Base-by-base conservation (phyloP, 2,888 invertebrate genomes). In the Hedya salicella region DNA sequence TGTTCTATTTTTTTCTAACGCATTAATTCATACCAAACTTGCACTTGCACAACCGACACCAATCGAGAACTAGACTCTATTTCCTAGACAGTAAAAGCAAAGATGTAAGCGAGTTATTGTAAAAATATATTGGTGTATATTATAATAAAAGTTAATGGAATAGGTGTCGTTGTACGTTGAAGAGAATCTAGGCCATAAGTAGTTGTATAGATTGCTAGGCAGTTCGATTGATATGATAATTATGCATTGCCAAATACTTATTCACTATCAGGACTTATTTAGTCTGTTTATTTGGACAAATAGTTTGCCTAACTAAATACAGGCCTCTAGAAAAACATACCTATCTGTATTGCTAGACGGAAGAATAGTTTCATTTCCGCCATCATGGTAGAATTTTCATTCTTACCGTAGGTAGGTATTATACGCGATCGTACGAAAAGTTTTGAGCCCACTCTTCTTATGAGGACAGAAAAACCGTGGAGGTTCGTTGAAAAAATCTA, bases 101-200 rank as follows among this genome's bases (percentile, higher is more conserved):
- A 1, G 11, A 16, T 46, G n/a, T 0, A 11, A 5, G 9, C 25
- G 39, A 8, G 16, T 13, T 17, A 9, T 9, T 14, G 50, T 21
- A 46, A 9, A 42, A 9, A 32, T 54, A 42, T 21, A 2, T 66
- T 61, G 14, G 60, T 61, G 54, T 57, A 62, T 61, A 57, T 63
- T 66, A 48, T 61, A 57, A 49, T 56, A 46, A 46, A 65, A 66
- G 30, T 66, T 49, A 70, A 32, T 66, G 71, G 69, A 69, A 71
- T 73, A 69, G 69, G 71, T 77, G 80, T 80, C 78, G 78, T 71
- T 54, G 78, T 40, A 71, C 78, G 69, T 9, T 32, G 67, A 72
- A 71, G 71, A 71, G 62, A 67, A 71, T 73, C 72, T 74, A 71
- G 68, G 68, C 71, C 74, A 65, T 76, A 73, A 69, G 68, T 59